Evolutionary conservation across 2,888 invertebrate genomes (phyloP), one percentile per base, ranked within the genome.

Genomic region (Masnerella sp.): DNA sequence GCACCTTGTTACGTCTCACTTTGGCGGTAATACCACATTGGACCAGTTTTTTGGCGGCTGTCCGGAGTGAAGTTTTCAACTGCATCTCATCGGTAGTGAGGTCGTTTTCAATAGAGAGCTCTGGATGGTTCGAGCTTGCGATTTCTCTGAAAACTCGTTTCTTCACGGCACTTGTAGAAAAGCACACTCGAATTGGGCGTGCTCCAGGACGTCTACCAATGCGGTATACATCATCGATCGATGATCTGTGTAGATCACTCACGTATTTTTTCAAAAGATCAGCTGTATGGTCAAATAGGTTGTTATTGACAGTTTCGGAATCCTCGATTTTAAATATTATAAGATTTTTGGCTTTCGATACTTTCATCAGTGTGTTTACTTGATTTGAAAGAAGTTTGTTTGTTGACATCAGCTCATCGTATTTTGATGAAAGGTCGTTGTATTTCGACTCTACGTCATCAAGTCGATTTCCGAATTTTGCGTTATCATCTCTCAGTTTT

Each of bases 381-480:
- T 56, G 38, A 11, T 15, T 3, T 7, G 30, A n/a, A 3, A 56
- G 56, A 4, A 14, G 11, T 17, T 17, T 42, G 30, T 56, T 56
- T 56, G 56, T 28, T 42, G 36, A 42, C 56, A 56, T 8, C 4
- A 56, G n/a, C 12, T 17, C 38, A n/a, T 56, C 42, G 15, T 40
- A 30, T 30, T 42, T 56, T 1, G 12, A 1, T n/a, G n/a, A 2
- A 8, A 12, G 30, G 42, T 42, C 30, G 15, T 28, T n/a, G 28
- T 5, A 42, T 5, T 30, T 28, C 5, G n/a, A 2, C 7, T 56
- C 42, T 5, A 56, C 1, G 11, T 42, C 8, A 4, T 36, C 7
- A 28, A 56, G 14, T 40, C 30, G 28, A 8, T 40, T 14, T 3
- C n/a, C n/a, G 12, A 56, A 40, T 56, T 28, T 56, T 7, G 28